A percentile compares a stretch with the other conserved stretches of the same genome.
Evolutionary conservation across 2,888 invertebrate genomes (phyloP).

Genomic region (Molanna angustata): DNA sequence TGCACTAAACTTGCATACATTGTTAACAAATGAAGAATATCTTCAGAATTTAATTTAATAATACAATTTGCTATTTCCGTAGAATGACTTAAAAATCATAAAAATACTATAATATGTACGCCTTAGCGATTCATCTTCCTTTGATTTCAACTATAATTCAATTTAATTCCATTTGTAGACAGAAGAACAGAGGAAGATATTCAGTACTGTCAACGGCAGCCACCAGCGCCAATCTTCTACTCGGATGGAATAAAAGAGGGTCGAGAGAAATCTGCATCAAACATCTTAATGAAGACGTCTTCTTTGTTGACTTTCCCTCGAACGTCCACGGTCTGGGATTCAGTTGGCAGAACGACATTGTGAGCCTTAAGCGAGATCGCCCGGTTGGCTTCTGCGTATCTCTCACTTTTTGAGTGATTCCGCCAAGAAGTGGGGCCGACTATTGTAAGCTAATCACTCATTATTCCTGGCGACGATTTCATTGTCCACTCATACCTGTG

Average conservation of each 20-base stretch:
- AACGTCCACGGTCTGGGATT: not conserved
- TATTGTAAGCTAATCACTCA: slow-evolving; percentile 30
- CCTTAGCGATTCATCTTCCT: slow-evolving; percentile 22
- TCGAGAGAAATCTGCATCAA: not conserved
- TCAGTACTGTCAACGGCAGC: slow-evolving; percentile 25
- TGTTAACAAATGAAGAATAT: too few species aligned
- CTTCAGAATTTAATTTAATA: too few species aligned
- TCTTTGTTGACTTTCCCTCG: not conserved
- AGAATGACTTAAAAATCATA: too few species aligned
- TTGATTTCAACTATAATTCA: slow-evolving; percentile 30
- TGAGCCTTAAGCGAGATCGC: too few species aligned
- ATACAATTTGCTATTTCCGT: too few species aligned
- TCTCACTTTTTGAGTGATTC: slow-evolving; percentile 26
- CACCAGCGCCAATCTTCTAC: slow-evolving; percentile 22
- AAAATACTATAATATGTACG: too few species aligned
- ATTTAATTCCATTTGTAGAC: slow-evolving; percentile 28
- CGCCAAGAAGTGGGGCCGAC: slow-evolving; percentile 13
- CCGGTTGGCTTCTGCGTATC: not conserved
- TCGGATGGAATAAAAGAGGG: slow-evolving; percentile 25
- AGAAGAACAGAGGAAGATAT: slow-evolving; percentile 10
- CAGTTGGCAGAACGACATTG: not conserved
- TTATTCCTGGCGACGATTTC: slow-evolving; percentile 25
- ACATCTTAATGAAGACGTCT: not conserved
- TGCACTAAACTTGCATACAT: too few species aligned
- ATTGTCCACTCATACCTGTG: slow-evolving; percentile 19